Evolutionary conservation across 2,113 vertebrate genomes (phyloP), one percentile per base, ranked within the genome.

Genomic region (Monopterus albus): DNA sequence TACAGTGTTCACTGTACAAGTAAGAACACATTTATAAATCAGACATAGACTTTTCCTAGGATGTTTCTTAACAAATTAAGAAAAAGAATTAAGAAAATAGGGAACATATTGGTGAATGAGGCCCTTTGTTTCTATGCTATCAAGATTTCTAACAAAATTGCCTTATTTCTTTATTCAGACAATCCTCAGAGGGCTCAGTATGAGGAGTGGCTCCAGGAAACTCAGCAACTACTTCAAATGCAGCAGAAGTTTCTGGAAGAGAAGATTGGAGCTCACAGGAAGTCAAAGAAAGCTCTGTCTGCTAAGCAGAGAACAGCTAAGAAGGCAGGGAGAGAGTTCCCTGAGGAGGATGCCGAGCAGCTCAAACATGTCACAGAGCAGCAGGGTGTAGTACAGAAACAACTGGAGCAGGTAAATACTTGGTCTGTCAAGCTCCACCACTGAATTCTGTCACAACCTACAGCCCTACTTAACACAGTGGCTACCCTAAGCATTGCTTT

Each of bases 191-290:
- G 93, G 82, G 95, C 97, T 71, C 96, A 98, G 75, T 99, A 99
- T 4, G 97, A 99, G 72, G 97, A 99, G 62, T 99, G 98, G 98
- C 96, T 99, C 45, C 96, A 98, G 76, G 96, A 99, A 55, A 99
- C 98, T 17, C 97, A 99, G 42, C 96, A 98, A 20, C 96, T 99
- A 74, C 96, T 99, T 85, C 97, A 99, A 86, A 98, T 99, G 94
- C 98, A 99, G 45, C 98, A 99, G 91, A 99, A 97, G 84, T 98
- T 96, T 88, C 94, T 99, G 20, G 98, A 99, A 88, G 98, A 99
- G 25, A 96, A 98, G 88, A 99, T 99, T 8, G 97, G 96, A 17
- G 95, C 95, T 2, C 97, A 99, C 85, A 95, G 98, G 67, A 99
- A 98, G 89, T 99, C 97, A 8, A 99, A 99, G 86, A 99, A 99